Evolutionary conservation across 2,888 invertebrate species (phyloP).

Genomic region (Eristalis pertinax): DNA sequence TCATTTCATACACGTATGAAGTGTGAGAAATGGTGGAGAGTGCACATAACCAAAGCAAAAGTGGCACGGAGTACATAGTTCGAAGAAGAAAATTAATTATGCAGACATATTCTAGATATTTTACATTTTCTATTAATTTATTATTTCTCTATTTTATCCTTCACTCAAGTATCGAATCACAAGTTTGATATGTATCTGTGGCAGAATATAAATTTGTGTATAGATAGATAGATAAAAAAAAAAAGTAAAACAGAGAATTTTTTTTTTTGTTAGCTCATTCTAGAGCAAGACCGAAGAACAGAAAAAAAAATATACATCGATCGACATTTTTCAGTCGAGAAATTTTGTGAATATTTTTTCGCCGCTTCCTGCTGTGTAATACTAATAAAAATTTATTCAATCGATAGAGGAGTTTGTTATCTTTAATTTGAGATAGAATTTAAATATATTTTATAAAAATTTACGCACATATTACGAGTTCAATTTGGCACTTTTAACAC

Average conservation of each 20-base stretch:
- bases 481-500: conserved; percentile 82
- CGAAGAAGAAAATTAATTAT: conserved; percentile 65
- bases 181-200: conserved; percentile 19
- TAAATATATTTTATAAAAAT: conserved; percentile 55
- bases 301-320: conserved; percentile 66
- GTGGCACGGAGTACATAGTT: conserved; percentile 58
- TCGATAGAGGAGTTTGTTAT: conserved; percentile 57
- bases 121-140: conserved; percentile 31
- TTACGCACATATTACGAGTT: conserved; percentile 81
- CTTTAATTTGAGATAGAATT: conserved; percentile 47
- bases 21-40: conserved; percentile 29
- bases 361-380: background rate
- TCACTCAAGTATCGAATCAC: conserved; percentile 44
- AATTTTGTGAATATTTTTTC: conserved; percentile 20
- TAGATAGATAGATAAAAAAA: conserved; percentile 6
- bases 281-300: conserved; percentile 59
- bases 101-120: conserved; percentile 49
- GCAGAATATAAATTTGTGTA: conserved; percentile 16
- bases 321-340: conserved; percentile 67
- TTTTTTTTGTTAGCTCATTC: conserved; percentile 53
- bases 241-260: conserved; percentile 39
- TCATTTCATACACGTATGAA: conserved; percentile 65
- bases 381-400: conserved; percentile 20
- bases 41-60: conserved; percentile 40
- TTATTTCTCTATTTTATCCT: conserved; percentile 6